phyloP scores from a whole-genome alignment of 2,888 invertebrate genomes.

The Macrophya annulata region DNA sequence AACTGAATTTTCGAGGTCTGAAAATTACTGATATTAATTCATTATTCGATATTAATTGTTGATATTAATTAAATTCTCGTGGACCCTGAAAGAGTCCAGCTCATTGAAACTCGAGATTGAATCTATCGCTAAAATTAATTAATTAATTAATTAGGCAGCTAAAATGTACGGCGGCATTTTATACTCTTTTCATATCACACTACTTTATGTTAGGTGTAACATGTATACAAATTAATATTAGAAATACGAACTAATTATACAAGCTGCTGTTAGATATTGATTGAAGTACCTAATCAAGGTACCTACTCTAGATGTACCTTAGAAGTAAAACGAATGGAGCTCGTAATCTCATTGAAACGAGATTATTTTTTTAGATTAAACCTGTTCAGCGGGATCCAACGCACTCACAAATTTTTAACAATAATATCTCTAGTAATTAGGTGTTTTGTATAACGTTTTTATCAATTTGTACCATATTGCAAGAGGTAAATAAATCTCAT shows the following conservation, averaged over 20 bases:
- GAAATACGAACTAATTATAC: conserved; percentile 13
- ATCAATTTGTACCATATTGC: conserved; percentile 79
- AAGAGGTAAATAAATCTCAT: conserved; percentile 80
- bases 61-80: conserved; percentile 44
- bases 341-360: conserved; percentile 24
- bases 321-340: conserved; percentile 3
- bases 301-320: conserved; percentile 33
- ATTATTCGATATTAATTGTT: conserved; percentile 15
- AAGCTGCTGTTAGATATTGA: conserved; percentile 19
- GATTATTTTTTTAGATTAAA: conserved; percentile 19
- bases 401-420: conserved; percentile 45
- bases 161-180: conserved; percentile 3
- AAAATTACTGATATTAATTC: conserved; percentile 10
- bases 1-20: conserved; percentile 60
- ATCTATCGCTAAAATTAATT: conserved; percentile 28
- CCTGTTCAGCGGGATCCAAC: conserved; percentile 11
- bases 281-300: conserved; percentile 44
- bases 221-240: conserved; percentile 45
- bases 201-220: conserved; percentile 36
- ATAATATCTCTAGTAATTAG: conserved; percentile 38
- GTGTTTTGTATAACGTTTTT: conserved; percentile 68
- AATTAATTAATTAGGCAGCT: conserved; percentile 19
- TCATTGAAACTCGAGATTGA: conserved; percentile 49
- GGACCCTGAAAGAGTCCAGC: conserved; percentile 23
- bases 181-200: conserved; percentile 19